Conservation (phyloP, 2,113 vertebrate species). For the Ailuropoda melanoleuca region DNA sequence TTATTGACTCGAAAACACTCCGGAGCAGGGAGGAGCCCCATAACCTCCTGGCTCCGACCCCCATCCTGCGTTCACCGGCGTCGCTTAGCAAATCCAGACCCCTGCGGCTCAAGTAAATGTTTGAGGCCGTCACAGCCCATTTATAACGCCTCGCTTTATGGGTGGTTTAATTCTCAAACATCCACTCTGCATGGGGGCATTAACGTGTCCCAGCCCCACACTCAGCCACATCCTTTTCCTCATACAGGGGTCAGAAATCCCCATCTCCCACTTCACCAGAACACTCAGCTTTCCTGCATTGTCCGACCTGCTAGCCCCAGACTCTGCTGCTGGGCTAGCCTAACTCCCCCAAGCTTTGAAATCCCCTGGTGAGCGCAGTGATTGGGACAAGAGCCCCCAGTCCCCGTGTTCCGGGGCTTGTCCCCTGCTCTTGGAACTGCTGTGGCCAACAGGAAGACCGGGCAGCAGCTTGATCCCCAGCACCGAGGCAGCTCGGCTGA, state of each 20-base stretch:
- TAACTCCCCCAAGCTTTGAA: background rate
- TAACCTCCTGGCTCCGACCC: background rate
- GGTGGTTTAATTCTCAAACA: conserved; percentile 3
- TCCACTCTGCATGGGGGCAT: background rate
- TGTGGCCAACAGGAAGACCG: rapidly evolving
- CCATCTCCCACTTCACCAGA: background rate
- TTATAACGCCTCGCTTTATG: background rate
- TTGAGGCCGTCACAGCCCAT: background rate
- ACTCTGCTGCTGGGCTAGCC: no score
- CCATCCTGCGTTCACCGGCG: background rate
- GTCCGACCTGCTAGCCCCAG: background rate
- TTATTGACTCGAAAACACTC: background rate
- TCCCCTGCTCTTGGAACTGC: no score
- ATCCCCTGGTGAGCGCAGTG: background rate
- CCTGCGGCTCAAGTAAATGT: conserved; percentile 8
- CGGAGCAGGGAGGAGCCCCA: background rate
- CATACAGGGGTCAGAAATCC: background rate
- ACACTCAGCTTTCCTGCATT: background rate
- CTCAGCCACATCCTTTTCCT: background rate
- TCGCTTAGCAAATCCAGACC: background rate
- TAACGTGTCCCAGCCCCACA: background rate
- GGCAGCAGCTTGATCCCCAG: no score
- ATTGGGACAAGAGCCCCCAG: background rate
- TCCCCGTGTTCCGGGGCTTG: background rate
- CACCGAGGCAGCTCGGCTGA: background rate